Conservation (phyloP, 1,140 invertebrate genomes). For the Drosophila nasuta region DNA sequence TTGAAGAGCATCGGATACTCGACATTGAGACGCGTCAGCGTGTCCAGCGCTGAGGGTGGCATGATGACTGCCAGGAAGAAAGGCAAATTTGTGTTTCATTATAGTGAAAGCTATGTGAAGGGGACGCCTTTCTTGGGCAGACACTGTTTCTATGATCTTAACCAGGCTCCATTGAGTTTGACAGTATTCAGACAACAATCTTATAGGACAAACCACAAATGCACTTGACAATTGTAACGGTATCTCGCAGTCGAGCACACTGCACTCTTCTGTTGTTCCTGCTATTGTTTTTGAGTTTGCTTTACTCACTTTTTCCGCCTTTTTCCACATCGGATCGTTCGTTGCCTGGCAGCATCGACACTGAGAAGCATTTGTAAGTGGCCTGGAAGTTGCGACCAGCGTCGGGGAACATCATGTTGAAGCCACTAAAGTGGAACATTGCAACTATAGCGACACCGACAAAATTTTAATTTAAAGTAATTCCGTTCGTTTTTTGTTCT, state of each 20-base stretch:
- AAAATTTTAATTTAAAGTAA: conserved; percentile 16
- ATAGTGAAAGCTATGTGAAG: too few relatives aligned
- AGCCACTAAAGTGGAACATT: conserved; percentile 85
- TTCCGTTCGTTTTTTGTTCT: conserved; percentile 35
- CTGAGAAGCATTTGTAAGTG: conserved; percentile 95
- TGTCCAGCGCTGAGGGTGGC: conserved; percentile 97
- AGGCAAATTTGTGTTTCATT: neutral
- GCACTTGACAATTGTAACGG: too few relatives aligned
- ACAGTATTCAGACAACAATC: too few relatives aligned
- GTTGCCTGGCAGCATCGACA: conserved; percentile 97
- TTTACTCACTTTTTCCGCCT: conserved; percentile 96
- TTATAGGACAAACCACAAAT: neutral
- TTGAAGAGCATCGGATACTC: conserved; percentile 99
- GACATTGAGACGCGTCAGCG: conserved; percentile 96
- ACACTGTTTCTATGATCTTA: too few relatives aligned
- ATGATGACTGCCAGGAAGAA: conserved; percentile 93
- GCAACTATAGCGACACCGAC: conserved; percentile 6
- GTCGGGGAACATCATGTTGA: conserved; percentile 93
- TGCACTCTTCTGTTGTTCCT: too few relatives aligned
- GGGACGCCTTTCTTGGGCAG: too few relatives aligned
- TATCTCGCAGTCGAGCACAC: too few relatives aligned
- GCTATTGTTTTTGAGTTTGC: neutral
- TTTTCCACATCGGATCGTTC: conserved; percentile 98
- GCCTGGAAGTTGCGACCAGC: conserved; percentile 92
- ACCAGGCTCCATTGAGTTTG: too few relatives aligned